Base-by-base conservation (phyloP, 2,888 invertebrate species). In the Halictus quadricinctus region DNA sequence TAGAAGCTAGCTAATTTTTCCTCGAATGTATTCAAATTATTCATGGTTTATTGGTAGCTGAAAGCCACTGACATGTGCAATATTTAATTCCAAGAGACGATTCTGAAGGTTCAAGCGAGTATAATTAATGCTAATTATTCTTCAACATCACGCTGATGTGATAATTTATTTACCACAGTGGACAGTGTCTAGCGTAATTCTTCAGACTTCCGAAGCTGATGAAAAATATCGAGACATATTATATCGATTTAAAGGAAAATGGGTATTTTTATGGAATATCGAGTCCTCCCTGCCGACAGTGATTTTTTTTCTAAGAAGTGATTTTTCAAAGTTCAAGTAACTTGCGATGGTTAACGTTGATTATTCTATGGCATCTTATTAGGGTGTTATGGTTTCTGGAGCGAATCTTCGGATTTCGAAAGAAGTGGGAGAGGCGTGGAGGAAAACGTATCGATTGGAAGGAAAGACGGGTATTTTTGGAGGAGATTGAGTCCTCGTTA, bases 401-500 rank as follows among this genome's bases (percentile, higher is more conserved):
- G 10, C 3, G 54, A 54, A 54, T 21, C 54, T 54, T 54, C 3
- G 21, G 21, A 21, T 21, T 54, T n/a, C 54, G 10, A 54, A 10
- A n/a, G 54, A 54, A 54, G n/a, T n/a, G 54, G 54, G 21, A n/a
- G 4, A 54, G 3, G 21, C 25, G 60, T 25, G 13, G 15, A 15
- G 25, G 6, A 5, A 25, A 13, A 25, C 5, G 60, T 60, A 60
- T 73, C 73, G 74, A 58, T n/a, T 29, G 10, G 12, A 41, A 21
- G 48, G 25, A 54, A 25, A 18, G 18, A n/a, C 50, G n/a, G 25
- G 29, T 54, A 54, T 43, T 72, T 60, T 46, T 18, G 54, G 13
- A 46, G 29, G 29, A 77, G n/a, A 60, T 6, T n/a, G 36, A 48
- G 69, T 50, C 43, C 76, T 43, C 73, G 66, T 64, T n/a, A 36